phyloP scores from a whole-genome alignment of 2,113 vertebrate species.

The Perca schrenkii region DNA sequence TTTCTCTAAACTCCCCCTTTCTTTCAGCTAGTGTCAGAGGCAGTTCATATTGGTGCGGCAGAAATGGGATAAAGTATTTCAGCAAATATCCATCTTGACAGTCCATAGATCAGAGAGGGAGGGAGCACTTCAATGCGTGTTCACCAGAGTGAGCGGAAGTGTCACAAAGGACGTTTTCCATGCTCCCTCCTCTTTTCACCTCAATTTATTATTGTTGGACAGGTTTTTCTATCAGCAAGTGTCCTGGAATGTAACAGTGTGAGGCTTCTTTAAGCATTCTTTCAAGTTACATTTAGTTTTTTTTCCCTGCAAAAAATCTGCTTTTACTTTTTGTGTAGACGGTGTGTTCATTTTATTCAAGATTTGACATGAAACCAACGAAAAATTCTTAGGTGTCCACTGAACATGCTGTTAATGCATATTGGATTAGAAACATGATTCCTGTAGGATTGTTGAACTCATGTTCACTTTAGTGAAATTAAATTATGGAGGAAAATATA shows the following conservation, averaged over 20 bases:
- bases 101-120: constrained; percentile 76
- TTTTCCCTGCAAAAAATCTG: not conserved
- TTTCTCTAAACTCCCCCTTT: constrained; percentile 43
- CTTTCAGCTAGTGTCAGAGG: constrained; percentile 68
- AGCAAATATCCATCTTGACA: constrained; percentile 74
- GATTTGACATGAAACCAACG: not conserved
- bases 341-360: not conserved
- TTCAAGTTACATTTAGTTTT: not conserved
- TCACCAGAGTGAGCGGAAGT: constrained; percentile 69
- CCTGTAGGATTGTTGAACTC: not conserved
- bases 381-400: not conserved
- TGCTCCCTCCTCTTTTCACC: constrained; percentile 68
- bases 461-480: not conserved
- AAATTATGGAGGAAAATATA: not conserved
- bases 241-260: constrained; percentile 31
- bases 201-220: constrained; percentile 71
- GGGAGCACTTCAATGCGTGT: constrained; percentile 65
- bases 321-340: not conserved
- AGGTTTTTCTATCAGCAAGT: constrained; percentile 49
- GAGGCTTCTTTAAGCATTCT: constrained; percentile 8
- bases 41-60: constrained; percentile 64
- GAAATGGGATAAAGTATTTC: constrained; percentile 76
- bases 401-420: not conserved
- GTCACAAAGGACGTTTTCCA: constrained; percentile 70
- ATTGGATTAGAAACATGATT: not conserved